These are phyloP conservation scores for Forbesichthys papilliferus DNA, from an alignment of 2,113 vertebrate species.

Conservation along the genomic window DNA sequence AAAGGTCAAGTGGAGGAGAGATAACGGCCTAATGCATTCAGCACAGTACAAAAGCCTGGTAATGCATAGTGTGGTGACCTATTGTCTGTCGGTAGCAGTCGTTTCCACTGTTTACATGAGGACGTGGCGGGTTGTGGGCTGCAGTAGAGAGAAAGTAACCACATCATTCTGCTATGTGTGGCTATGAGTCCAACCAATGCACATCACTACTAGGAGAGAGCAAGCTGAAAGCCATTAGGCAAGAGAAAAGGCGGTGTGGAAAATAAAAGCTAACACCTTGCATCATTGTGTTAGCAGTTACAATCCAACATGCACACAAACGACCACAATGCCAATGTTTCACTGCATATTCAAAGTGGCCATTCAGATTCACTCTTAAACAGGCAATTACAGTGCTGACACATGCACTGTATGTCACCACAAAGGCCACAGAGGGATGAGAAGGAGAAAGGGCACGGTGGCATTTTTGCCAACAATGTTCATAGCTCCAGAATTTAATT, in stretches of 20 bases:
- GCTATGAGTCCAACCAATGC: neutral
- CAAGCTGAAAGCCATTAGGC: neutral
- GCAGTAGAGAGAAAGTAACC: neutral
- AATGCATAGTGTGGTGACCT: conserved; percentile 7
- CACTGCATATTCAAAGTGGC: neutral
- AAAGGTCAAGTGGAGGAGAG: conserved; percentile 11
- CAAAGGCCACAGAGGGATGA: conserved; percentile 17
- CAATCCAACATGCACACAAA: neutral
- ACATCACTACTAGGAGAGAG: no score
- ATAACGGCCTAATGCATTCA: conserved; percentile 5
- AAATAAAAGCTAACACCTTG: neutral
- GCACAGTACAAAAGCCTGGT: no score
- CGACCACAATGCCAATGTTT: neutral
- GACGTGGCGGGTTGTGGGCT: conserved; percentile 1
- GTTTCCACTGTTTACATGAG: neutral
- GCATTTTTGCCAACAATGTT: conserved; percentile 59
- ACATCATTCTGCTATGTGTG: neutral
- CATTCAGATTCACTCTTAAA: conserved; percentile 19
- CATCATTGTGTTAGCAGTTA: neutral
- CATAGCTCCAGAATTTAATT: conserved; percentile 43
- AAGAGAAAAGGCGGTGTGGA: neutral
- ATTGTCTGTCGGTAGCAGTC: conserved; percentile 3
- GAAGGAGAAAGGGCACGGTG: conserved; percentile 3
- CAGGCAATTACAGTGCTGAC: conserved; percentile 1
- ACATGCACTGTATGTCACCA: conserved; percentile 20